These are phyloP conservation scores for Erannis defoliaria DNA, from an alignment of 2,888 invertebrate species.

Conservation along the genomic window DNA sequence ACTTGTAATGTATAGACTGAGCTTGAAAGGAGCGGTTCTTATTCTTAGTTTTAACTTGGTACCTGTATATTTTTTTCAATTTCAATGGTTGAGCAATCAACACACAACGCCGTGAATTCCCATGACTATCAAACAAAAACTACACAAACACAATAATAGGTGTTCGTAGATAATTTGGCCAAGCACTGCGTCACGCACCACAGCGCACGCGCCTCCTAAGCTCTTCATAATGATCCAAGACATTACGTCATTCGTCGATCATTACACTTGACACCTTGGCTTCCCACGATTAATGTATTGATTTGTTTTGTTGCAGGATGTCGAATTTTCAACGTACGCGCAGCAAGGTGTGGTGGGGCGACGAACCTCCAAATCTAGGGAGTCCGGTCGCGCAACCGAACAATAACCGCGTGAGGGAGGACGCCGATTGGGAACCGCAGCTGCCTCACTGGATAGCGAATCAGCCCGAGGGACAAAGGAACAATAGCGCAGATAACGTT, in stretches of 20 bases:
- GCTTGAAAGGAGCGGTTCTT: too few species aligned
- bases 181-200: slow-evolving; percentile 70
- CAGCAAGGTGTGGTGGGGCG: slow-evolving; percentile 90
- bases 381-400: slow-evolving; percentile 77
- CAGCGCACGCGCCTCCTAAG: slow-evolving; percentile 65
- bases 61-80: slow-evolving; percentile 32
- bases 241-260: slow-evolving; percentile 79
- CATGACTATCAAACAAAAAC: slow-evolving; percentile 69
- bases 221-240: slow-evolving; percentile 72
- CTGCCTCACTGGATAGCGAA: slow-evolving; percentile 84
- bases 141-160: slow-evolving; percentile 54
- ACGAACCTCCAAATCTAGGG: slow-evolving; percentile 75
- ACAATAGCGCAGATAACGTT: slow-evolving; percentile 74
- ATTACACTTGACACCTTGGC: slow-evolving; percentile 68
- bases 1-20: too few species aligned
- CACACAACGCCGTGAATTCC: slow-evolving; percentile 63
- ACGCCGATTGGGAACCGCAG: slow-evolving; percentile 82
- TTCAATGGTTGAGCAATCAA: slow-evolving; percentile 51
- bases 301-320: slow-evolving; percentile 84
- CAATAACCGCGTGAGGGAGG: slow-evolving; percentile 65
- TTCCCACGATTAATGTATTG: slow-evolving; percentile 74
- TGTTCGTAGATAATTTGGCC: slow-evolving; percentile 60
- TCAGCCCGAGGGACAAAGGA: slow-evolving; percentile 73
- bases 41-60: background rate
- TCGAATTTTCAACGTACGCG: slow-evolving; percentile 89